Evolutionary conservation across 2,888 invertebrate species (phyloP).

Genomic region (Metallyticus violacea): DNA sequence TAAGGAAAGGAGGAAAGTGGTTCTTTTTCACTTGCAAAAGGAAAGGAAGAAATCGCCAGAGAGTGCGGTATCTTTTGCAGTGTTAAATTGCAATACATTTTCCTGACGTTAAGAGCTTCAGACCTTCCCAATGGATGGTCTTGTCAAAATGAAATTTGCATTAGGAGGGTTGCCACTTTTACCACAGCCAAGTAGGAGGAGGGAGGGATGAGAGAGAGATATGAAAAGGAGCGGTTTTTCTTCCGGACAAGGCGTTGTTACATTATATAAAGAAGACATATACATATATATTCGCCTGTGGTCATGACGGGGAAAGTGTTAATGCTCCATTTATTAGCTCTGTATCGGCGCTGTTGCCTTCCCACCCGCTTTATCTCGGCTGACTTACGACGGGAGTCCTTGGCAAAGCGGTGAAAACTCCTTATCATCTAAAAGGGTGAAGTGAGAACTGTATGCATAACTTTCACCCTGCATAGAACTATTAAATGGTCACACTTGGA

Average conservation of each 20-base stretch:
- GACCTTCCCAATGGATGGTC: background rate
- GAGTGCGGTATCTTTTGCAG: background rate
- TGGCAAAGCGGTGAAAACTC: background rate
- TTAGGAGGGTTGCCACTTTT: background rate
- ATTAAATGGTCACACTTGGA: background rate
- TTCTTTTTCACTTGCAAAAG: background rate
- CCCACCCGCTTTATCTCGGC: background rate
- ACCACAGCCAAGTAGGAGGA: background rate
- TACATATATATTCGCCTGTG: background rate
- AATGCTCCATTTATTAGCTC: background rate
- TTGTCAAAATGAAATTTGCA: slow-evolving; percentile 19
- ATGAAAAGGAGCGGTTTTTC: background rate
- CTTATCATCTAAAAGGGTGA: background rate
- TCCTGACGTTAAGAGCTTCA: background rate
- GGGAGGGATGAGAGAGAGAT: background rate
- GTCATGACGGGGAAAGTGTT: background rate
- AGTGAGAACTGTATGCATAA: background rate
- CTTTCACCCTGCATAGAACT: background rate
- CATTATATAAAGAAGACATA: background rate
- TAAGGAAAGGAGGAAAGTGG: background rate
- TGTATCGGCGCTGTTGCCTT: background rate
- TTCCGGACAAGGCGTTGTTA: background rate
- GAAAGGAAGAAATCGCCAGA: background rate
- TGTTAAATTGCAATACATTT: slow-evolving; percentile 17
- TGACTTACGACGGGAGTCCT: background rate